These are phyloP conservation scores for Chaetodon auriga DNA, from an alignment of 2,113 vertebrate species.

Conservation along the genomic window DNA sequence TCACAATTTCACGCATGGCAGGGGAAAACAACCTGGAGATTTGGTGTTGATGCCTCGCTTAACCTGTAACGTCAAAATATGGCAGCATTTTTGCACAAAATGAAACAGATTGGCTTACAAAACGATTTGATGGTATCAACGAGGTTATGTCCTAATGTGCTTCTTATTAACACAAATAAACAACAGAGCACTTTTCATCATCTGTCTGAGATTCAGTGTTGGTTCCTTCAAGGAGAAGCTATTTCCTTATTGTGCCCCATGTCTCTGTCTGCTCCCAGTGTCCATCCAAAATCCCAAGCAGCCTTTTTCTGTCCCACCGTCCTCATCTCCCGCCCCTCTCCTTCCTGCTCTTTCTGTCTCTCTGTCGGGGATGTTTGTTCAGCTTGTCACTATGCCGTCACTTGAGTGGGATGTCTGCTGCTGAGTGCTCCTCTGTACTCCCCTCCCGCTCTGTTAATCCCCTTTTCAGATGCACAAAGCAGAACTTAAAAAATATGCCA, in stretches of 20 bases:
- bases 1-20: conserved; percentile 19
- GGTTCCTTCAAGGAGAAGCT: not conserved
- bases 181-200: not conserved
- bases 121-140: no score
- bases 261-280: conserved; percentile 35
- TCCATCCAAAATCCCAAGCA: conserved; percentile 16
- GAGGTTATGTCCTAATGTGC: no score
- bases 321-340: conserved; percentile 38
- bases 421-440: conserved; percentile 56
- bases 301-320: conserved; percentile 3
- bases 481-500: conserved; percentile 43
- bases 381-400: conserved; percentile 71
- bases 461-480: conserved; percentile 59
- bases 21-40: conserved; percentile 24
- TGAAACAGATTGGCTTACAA: no score
- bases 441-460: conserved; percentile 63
- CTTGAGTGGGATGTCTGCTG: conserved; percentile 60
- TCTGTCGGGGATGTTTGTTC: conserved; percentile 77
- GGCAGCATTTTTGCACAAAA: not conserved
- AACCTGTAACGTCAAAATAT: not conserved
- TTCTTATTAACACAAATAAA: not conserved
- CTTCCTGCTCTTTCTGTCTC: conserved; percentile 53
- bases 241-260: conserved; percentile 17
- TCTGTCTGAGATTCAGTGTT: conserved; percentile 6
- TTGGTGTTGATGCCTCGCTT: not conserved